Base-by-base conservation (phyloP, 2,797 vertebrate species). In the Alosa sapidissima region DNA sequence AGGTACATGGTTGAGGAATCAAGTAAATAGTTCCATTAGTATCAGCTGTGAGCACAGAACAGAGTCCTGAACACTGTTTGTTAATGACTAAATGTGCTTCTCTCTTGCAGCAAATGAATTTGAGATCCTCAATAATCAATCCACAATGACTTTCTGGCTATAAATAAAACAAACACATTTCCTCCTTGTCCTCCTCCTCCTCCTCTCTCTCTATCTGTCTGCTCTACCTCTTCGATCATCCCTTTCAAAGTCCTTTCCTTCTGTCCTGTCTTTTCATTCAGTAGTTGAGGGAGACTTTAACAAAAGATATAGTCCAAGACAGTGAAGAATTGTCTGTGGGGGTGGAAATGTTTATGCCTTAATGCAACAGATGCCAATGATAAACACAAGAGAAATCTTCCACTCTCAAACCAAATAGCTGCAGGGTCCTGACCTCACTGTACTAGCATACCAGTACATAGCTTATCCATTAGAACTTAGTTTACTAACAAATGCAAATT, bases 251-350 rank as follows among this genome's bases (percentile, higher is more conserved):
- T 5, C 55, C 55, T 21, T 58, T 21, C 24, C 78, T 85, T 83
- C 81, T 85, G 51, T 14, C 49, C 5, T 49, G 6, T 49, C 10
- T 86, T 58, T 16, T 58, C 55, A 58, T 58, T 58, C 55, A 65
- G 58, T 45, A 21, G 45, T 88, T 86, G 75, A 83, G 52, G 19
- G 84, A 81, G 28, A 87, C 81, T 58, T 51, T 28, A 86, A 60
- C 81, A 83, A 88, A 88, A 21, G 16, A 75, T 88, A 62, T 78
- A 19, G 28, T 51, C 49, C 49, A 11, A 11, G 49, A 51, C 1
- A 51, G 49, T 51, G 11, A 51, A 7, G 4, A 9, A 51, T 51
- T 11, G 49, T 11, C 8, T 11, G 11, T 51, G 49, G 8, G 49
- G 49, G 16, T 58, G 55, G 55, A 51, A 51, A 51, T n/a, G n/a